Percentiles rank a stretch among this genome's conserved stretches.
Evolutionary conservation across 2,113 vertebrate genomes (phyloP).

Genomic region (Solea solea): DNA sequence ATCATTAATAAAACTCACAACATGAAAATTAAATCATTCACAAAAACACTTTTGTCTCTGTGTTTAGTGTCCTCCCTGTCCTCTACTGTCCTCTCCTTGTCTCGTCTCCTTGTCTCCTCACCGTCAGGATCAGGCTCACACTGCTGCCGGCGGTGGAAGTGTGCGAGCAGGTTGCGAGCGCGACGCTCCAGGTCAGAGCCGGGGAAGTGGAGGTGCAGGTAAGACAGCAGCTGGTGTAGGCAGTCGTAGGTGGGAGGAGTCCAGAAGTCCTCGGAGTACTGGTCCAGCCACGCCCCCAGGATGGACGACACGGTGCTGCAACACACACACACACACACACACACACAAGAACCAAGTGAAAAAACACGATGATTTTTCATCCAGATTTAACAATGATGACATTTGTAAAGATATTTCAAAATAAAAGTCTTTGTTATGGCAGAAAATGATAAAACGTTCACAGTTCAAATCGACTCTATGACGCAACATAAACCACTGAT

Average conservation of each 20-base stretch:
- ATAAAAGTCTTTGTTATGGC: neutral
- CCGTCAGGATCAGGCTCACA: conserved; percentile 85
- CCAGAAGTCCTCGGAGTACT: conserved; percentile 98
- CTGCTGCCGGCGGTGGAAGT: conserved; percentile 90
- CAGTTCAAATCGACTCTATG: no score
- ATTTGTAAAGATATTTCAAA: no score
- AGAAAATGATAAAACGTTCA: neutral
- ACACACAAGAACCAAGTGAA: neutral
- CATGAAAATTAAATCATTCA: no score
- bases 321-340: neutral
- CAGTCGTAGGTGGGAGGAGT: conserved; percentile 89
- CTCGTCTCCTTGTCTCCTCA: conserved; percentile 63
- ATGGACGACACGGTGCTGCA: conserved; percentile 94
- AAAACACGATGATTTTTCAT: no score
- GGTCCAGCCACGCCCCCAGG: conserved; percentile 97
- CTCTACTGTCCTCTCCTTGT: neutral
- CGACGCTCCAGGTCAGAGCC: conserved; percentile 95
- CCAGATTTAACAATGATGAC: no score
- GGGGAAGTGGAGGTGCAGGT: conserved; percentile 89
- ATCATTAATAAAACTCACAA: no score
- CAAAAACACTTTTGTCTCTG: neutral
- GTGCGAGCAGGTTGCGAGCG: conserved; percentile 90
- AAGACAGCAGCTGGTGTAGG: conserved; percentile 92
- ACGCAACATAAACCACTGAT: no score
- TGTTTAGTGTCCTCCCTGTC: neutral